Evolutionary conservation across 2,797 vertebrate species (phyloP).

Genomic region (Propithecus deckenii): DNA sequence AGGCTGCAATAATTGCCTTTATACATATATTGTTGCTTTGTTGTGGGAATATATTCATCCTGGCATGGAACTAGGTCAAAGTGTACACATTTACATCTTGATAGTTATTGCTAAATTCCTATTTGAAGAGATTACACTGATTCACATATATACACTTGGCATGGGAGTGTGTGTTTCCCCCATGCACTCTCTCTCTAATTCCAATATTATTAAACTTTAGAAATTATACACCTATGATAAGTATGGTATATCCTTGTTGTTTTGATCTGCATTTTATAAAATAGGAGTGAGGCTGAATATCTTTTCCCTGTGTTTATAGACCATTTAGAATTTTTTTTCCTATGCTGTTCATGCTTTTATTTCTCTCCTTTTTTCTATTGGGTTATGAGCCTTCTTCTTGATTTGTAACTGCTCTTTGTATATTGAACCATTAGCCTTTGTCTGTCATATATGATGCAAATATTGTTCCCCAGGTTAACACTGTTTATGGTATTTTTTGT

Average conservation of each 20-base stretch:
- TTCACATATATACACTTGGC: not conserved
- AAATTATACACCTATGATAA: not conserved
- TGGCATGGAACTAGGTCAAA: not conserved
- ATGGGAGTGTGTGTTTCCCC: not conserved
- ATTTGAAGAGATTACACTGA: not conserved
- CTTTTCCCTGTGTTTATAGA: not conserved
- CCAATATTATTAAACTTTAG: not conserved
- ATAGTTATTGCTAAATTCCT: not conserved
- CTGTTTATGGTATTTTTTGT: not conserved
- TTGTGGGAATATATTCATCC: not conserved
- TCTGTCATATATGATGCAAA: not conserved
- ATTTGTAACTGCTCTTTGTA: slow-evolving; percentile 52
- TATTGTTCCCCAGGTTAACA: not conserved
- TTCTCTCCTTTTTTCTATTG: not conserved
- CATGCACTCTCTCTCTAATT: not conserved
- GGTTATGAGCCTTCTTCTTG: not conserved
- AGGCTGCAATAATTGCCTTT: not conserved
- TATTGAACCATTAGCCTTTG: not conserved
- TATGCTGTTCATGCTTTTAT: not conserved
- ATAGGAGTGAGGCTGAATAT: not conserved
- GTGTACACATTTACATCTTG: not conserved
- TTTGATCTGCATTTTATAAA: slow-evolving; percentile 29
- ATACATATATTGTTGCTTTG: not conserved
- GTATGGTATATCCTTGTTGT: not conserved
- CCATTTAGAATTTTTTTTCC: not conserved